These are phyloP conservation scores for Lagopus leucura DNA, from an alignment of 2,113 vertebrate species.

Conservation along the genomic window DNA sequence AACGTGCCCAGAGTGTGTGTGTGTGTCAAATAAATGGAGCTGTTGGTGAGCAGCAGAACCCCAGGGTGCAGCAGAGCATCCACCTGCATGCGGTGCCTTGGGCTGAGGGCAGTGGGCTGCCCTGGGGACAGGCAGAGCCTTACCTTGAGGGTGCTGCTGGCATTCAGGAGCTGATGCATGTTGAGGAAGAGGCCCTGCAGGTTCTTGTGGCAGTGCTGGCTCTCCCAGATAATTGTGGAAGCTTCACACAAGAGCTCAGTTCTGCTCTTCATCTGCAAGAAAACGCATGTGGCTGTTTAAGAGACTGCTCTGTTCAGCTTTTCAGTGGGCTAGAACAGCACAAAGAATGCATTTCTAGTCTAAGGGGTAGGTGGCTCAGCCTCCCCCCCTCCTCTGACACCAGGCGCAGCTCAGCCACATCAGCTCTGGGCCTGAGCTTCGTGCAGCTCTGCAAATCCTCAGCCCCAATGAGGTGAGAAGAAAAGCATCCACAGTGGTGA, in stretches of 20 bases:
- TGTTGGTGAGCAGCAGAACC: neutral
- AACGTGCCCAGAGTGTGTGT: neutral
- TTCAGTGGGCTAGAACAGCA: fast-evolving
- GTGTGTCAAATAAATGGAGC: too few species aligned
- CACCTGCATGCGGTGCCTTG: too few species aligned
- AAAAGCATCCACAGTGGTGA: neutral
- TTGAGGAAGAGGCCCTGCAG: conserved; percentile 10
- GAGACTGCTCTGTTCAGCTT: neutral
- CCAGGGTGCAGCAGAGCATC: neutral
- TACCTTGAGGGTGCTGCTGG: neutral
- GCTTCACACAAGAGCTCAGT: conserved; percentile 46
- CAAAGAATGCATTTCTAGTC: fast-evolving
- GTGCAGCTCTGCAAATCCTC: neutral
- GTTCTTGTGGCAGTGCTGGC: fast-evolving
- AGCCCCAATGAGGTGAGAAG: neutral
- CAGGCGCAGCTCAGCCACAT: too few species aligned
- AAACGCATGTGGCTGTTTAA: fast-evolving
- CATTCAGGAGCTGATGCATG: neutral
- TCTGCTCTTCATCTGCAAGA: neutral
- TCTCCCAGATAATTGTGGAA: fast-evolving
- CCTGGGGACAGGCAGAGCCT: neutral
- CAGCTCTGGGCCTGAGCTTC: neutral
- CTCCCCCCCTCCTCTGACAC: neutral
- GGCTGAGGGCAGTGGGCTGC: neutral
- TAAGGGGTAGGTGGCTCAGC: neutral